Percentiles rank a stretch among this genome's conserved stretches.
phyloP scores from a whole-genome alignment of 1,140 invertebrate species.

The Palaemon carinicauda region DNA sequence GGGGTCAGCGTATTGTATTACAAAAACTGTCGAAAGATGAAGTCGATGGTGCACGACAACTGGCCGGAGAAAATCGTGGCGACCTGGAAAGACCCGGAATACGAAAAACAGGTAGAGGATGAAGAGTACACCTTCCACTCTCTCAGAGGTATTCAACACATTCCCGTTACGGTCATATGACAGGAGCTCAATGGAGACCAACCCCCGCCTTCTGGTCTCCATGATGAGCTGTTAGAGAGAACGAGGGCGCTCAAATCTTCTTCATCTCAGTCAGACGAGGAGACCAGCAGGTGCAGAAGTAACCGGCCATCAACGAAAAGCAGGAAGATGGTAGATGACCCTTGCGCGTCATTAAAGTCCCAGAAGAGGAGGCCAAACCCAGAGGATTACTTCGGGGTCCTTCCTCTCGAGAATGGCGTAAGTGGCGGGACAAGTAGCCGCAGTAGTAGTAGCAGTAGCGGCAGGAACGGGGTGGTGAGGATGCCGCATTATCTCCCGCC shows the following conservation, averaged over 20 bases:
- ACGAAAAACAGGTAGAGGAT: slow-evolving; percentile 58
- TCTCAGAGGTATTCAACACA: slow-evolving; percentile 51
- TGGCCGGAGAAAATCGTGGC: slow-evolving; percentile 59
- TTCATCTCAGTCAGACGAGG: not conserved
- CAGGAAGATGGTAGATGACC: slow-evolving; percentile 6
- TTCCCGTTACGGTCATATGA: slow-evolving; percentile 58
- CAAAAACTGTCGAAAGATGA: slow-evolving; percentile 59
- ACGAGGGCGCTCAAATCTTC: slow-evolving; percentile 31
- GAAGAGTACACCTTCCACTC: slow-evolving; percentile 59
- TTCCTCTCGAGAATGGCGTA: slow-evolving; percentile 41
- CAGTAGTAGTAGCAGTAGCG: slow-evolving; percentile 35
- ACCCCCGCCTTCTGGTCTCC: slow-evolving; percentile 45
- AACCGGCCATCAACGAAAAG: slow-evolving; percentile 4
- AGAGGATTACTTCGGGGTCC: slow-evolving; percentile 13
- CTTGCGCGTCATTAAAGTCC: slow-evolving; percentile 41
- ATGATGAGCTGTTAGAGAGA: slow-evolving; percentile 56
- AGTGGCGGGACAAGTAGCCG: not conserved
- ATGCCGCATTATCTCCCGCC: slow-evolving; percentile 27
- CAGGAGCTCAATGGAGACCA: slow-evolving; percentile 60
- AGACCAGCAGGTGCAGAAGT: slow-evolving; percentile 13
- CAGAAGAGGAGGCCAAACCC: not conserved
- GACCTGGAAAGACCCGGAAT: slow-evolving; percentile 58
- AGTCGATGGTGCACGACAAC: slow-evolving; percentile 58
- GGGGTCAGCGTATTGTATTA: slow-evolving; percentile 54
- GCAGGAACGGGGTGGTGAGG: slow-evolving; percentile 9